A percentile compares a stretch with the other conserved stretches of the same genome.
phyloP scores from a whole-genome alignment of 2,797 vertebrate genomes.

The Pelobates cultripes region DNA sequence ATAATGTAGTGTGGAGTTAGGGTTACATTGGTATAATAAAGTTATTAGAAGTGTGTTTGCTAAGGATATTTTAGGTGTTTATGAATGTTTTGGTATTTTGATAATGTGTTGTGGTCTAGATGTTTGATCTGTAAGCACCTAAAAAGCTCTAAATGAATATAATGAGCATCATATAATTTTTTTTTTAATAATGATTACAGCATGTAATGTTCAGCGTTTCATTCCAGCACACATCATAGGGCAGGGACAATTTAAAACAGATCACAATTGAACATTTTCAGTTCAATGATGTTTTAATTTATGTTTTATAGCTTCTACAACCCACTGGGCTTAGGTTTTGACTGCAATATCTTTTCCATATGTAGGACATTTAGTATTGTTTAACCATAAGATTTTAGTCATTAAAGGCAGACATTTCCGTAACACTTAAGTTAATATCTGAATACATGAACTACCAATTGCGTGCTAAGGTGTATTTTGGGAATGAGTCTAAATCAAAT shows the following conservation, averaged over 20 bases:
- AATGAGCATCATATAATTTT: too few relatives aligned
- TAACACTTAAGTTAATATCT: constrained; percentile 28
- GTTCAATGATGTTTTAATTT: constrained; percentile 38
- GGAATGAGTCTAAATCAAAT: background rate
- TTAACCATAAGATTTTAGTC: constrained; percentile 27
- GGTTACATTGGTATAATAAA: too few relatives aligned
- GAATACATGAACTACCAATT: background rate
- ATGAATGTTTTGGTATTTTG: too few relatives aligned
- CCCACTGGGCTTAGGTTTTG: constrained; percentile 30
- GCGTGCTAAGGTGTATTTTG: constrained; percentile 13
- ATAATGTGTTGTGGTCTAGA: too few relatives aligned
- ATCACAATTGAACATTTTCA: constrained; percentile 5
- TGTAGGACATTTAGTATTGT: constrained; percentile 26
- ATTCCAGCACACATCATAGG: constrained; percentile 7
- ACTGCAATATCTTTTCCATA: constrained; percentile 38
- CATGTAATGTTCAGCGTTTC: constrained; percentile 24
- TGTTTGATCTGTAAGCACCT: too few relatives aligned
- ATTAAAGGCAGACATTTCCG: constrained; percentile 34
- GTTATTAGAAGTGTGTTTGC: too few relatives aligned
- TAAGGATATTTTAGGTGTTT: too few relatives aligned
- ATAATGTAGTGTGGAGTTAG: too few relatives aligned
- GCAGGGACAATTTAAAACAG: constrained; percentile 14
- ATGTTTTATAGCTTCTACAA: constrained; percentile 32
- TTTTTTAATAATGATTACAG: constrained; percentile 3
- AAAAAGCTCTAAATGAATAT: too few relatives aligned